Evolutionary conservation across 2,888 invertebrate genomes (phyloP).

Genomic region (Diploptera punctata): DNA sequence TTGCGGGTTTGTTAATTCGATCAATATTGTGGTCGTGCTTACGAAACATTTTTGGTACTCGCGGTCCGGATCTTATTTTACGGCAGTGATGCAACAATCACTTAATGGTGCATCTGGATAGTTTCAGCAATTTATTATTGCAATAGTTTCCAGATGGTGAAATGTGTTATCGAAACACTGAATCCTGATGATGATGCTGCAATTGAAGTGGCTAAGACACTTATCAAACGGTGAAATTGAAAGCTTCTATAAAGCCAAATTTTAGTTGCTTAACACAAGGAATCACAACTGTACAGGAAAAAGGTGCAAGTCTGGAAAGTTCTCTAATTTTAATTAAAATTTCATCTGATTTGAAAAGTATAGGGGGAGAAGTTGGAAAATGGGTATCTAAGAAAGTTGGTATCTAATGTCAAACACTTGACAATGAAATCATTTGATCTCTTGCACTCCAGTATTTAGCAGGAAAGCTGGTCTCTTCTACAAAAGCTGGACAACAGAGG

Average conservation of each 20-base stretch:
- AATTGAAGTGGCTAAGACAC: not conserved
- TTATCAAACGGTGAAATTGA: not conserved
- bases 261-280: not conserved
- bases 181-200: too few relatives aligned
- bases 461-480: too few relatives aligned
- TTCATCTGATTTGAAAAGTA: not conserved
- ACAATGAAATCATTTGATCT: too few relatives aligned
- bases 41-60: too few relatives aligned
- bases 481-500: too few relatives aligned
- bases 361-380: not conserved
- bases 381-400: not conserved
- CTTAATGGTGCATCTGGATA: not conserved
- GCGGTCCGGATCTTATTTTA: too few relatives aligned
- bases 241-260: not conserved
- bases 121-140: not conserved
- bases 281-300: conserved; percentile 5
- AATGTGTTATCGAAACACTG: not conserved
- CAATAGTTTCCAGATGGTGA: not conserved
- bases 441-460: too few relatives aligned
- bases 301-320: not conserved
- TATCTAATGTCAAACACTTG: too few relatives aligned
- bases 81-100: too few relatives aligned
- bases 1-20: too few relatives aligned
- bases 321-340: not conserved
- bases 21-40: too few relatives aligned